Percentiles rank a stretch among this genome's conserved stretches.
These are phyloP conservation scores for Pygmarrhopalites habei DNA, from an alignment of 1,140 invertebrate species.

Conservation along the genomic window DNA sequence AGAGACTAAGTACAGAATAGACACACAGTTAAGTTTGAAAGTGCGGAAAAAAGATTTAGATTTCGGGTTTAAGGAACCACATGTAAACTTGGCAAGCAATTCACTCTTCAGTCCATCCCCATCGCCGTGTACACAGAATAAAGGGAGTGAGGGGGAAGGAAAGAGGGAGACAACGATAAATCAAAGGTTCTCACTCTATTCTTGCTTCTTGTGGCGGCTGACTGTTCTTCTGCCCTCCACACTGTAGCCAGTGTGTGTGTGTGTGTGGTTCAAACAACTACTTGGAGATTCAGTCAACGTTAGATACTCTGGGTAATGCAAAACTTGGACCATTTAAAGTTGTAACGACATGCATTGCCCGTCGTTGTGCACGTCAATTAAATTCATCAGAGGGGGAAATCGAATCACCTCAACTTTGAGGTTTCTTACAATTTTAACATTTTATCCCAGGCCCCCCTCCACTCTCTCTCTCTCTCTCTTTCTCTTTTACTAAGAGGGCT, in stretches of 20 bases:
- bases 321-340: slow-evolving; percentile 12
- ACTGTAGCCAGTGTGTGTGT: not conserved
- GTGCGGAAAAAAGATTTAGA: not conserved
- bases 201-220: too few relatives aligned
- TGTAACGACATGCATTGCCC: not conserved
- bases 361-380: slow-evolving; percentile 8
- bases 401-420: slow-evolving; percentile 1
- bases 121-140: too few relatives aligned
- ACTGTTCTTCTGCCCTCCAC: not conserved
- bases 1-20: not conserved
- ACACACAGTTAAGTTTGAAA: not conserved
- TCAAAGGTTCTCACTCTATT: too few relatives aligned
- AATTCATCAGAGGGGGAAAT: slow-evolving; percentile 9
- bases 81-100: not conserved
- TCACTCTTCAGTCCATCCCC: not conserved
- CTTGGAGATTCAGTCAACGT: slow-evolving; percentile 3
- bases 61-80: not conserved
- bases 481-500: too few relatives aligned
- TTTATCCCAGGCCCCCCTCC: not conserved
- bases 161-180: not conserved
- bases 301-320: not conserved
- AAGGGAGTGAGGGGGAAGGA: not conserved
- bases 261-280: not conserved
- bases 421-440: not conserved
- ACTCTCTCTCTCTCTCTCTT: too few relatives aligned